Percentiles rank a stretch among this genome's conserved stretches.
phyloP scores from a whole-genome alignment of 2,888 invertebrate genomes.

The Chrysolina americana region DNA sequence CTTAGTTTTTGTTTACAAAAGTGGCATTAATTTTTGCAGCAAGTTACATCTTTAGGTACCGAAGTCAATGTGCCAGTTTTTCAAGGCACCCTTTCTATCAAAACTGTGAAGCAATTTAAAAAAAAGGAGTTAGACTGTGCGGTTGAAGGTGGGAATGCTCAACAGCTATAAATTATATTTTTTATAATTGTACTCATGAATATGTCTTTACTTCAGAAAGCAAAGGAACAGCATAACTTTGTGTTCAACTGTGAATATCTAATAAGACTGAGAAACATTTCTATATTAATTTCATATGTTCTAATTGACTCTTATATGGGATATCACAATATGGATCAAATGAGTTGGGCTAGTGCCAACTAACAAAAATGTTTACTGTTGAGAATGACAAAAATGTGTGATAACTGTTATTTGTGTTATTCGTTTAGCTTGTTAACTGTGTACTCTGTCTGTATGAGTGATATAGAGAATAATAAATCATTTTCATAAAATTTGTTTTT shows the following conservation, averaged over 20 bases:
- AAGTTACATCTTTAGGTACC: no score
- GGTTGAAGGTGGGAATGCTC: no score
- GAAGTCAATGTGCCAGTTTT: no score
- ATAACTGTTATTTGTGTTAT: slow-evolving; percentile 13
- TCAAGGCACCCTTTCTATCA: no score
- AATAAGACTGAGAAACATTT: slow-evolving; percentile 16
- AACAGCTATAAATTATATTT: no score
- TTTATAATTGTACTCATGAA: not conserved
- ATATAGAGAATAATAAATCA: slow-evolving; percentile 31
- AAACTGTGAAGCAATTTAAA: no score
- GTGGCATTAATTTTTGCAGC: no score
- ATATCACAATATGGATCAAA: no score
- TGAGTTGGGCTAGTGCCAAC: not conserved
- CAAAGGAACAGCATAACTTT: not conserved
- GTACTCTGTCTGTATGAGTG: slow-evolving; percentile 26
- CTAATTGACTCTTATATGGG: not conserved
- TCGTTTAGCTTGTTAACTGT: slow-evolving; percentile 12
- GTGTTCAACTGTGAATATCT: not conserved
- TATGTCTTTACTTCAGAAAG: not conserved
- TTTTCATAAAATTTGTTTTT: not conserved
- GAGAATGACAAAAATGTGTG: no score
- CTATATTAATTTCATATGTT: slow-evolving; percentile 7
- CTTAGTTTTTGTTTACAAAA: no score
- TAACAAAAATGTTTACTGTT: not conserved
- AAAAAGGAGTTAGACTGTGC: no score